Percentiles rank a stretch among this genome's conserved stretches.
Evolutionary conservation across 2,797 vertebrate genomes (phyloP).

Genomic region (Coreius guichenoti): DNA sequence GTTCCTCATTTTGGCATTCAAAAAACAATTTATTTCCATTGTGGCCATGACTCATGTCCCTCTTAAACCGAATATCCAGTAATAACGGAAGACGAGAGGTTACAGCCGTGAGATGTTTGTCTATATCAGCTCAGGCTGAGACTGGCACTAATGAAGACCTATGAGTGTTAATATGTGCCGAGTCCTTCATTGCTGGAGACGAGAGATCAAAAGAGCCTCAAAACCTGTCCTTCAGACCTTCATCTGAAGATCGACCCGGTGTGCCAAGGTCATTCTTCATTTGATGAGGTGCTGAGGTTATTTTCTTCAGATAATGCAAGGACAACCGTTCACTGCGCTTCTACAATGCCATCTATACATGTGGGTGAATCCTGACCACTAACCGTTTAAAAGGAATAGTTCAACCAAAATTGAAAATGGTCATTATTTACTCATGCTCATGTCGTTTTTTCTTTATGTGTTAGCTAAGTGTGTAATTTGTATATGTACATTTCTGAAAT

Average conservation of each 20-base stretch:
- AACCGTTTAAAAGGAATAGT: not conserved
- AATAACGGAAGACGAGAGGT: conserved; percentile 67
- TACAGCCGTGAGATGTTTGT: conserved; percentile 69
- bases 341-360: not conserved
- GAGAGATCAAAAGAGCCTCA: conserved; percentile 62
- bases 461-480: too few relatives aligned
- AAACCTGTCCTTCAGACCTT: conserved; percentile 59
- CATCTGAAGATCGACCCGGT: conserved; percentile 56
- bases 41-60: conserved; percentile 45
- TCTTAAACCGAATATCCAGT: conserved; percentile 65
- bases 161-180: conserved; percentile 79
- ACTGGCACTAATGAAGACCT: conserved; percentile 81
- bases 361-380: not conserved
- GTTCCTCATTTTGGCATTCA: conserved; percentile 49
- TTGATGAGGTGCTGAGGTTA: conserved; percentile 15
- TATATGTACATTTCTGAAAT: too few relatives aligned
- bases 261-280: conserved; percentile 58
- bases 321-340: not conserved
- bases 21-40: conserved; percentile 61
- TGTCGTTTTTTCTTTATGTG: not conserved
- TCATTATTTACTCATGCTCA: not conserved
- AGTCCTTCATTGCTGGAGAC: conserved; percentile 65
- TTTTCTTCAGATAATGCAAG: conserved; percentile 2
- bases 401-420: not conserved
- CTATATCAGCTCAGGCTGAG: conserved; percentile 73